A percentile compares a stretch with the other conserved stretches of the same genome.
phyloP scores from a whole-genome alignment of 92 coral and sea anemone species.

The Phymanthus crucifer region DNA sequence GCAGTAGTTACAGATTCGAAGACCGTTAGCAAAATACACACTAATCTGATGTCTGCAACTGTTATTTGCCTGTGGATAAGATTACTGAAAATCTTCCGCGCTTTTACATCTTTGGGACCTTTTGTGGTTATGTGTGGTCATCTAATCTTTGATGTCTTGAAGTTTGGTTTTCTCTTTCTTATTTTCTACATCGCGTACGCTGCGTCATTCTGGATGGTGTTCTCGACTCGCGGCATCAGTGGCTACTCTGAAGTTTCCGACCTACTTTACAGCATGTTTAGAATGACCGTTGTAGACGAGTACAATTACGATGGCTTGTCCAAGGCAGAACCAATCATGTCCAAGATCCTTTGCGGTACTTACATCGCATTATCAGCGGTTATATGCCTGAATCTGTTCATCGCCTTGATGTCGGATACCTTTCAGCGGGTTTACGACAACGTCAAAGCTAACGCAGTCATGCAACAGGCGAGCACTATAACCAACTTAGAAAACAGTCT shows the following conservation, averaged over 20 bases:
- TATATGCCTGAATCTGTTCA: slow-evolving; percentile 82
- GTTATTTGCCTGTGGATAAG: slow-evolving; percentile 84
- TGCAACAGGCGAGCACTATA: slow-evolving; percentile 93
- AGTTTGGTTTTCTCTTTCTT: slow-evolving; percentile 80
- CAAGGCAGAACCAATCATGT: slow-evolving; percentile 81
- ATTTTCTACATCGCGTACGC: slow-evolving; percentile 93
- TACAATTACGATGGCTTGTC: slow-evolving; percentile 79
- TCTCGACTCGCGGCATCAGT: slow-evolving; percentile 60
- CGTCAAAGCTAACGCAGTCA: slow-evolving; percentile 93
- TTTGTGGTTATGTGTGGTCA: slow-evolving; percentile 94
- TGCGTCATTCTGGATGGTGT: slow-evolving; percentile 98
- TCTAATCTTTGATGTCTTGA: slow-evolving; percentile 77
- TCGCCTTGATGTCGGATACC: slow-evolving; percentile 97
- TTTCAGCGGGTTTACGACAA: slow-evolving; percentile 97
- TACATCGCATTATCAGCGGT: slow-evolving; percentile 92
- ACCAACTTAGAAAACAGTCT: slow-evolving; percentile 71
- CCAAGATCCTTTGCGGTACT: slow-evolving; percentile 94
- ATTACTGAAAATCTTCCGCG: slow-evolving; percentile 88
- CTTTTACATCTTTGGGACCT: slow-evolving; percentile 87
- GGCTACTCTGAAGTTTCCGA: slow-evolving; percentile 80
- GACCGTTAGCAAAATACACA: slow-evolving; percentile 50
- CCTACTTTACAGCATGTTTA: slow-evolving; percentile 82
- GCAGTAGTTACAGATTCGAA: slow-evolving; percentile 50
- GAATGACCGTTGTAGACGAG: slow-evolving; percentile 96
- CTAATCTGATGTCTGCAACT: slow-evolving; percentile 72